Evolutionary conservation across 92 coral and sea anemone genomes (phyloP), one percentile per base, ranked within the genome.

Genomic region (Porites cylindrica): DNA sequence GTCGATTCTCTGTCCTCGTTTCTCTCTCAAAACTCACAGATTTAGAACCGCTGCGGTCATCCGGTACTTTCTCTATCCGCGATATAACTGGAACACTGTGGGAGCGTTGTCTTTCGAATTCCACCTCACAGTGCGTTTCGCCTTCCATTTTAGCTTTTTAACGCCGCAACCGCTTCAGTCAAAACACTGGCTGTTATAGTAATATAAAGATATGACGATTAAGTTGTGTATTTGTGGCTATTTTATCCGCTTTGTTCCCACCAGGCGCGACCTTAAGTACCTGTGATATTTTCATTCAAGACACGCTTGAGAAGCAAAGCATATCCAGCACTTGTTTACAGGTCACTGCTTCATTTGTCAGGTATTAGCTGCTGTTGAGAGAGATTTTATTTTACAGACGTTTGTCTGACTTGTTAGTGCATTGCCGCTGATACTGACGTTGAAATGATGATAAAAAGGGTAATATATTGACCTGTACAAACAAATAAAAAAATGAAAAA

Each of bases 11-110:
- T 38, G 32, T 56, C 10, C 72, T 51, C 32, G 53, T 17, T 38
- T 64, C 26, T 78, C 72, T 78, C n/a, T 38, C 70, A 20, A 14
- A 51, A 6, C 19, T 62, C n/a, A 62, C 24, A 20, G 63, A 54
- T 78, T 53, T 71, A 78, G 23, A 50, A 63, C 64, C 80, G 12
- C 29, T 10, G 8, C 17, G 17, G 6, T 29, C 72, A 65, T 63
- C 72, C 26, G 64, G 51, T 62, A 78, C 29, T 43, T 78, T 78
- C 2, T 78, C 82, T 10, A 63, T 64, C 59, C 64, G 72, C 61
- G 82, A 38, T 65, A 78, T 62, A 78, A 78, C 61, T 51, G 82
- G 82, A 38, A 78, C 82, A 78, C 82, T 78, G 7, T 64, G 24
- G 10, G 82, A 78, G 59, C 82, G 82, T 12, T 65, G 63, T 78